Evolutionary conservation across 1,140 invertebrate species (phyloP), one percentile per base, ranked within the genome.

Genomic region (Delia radicum): DNA sequence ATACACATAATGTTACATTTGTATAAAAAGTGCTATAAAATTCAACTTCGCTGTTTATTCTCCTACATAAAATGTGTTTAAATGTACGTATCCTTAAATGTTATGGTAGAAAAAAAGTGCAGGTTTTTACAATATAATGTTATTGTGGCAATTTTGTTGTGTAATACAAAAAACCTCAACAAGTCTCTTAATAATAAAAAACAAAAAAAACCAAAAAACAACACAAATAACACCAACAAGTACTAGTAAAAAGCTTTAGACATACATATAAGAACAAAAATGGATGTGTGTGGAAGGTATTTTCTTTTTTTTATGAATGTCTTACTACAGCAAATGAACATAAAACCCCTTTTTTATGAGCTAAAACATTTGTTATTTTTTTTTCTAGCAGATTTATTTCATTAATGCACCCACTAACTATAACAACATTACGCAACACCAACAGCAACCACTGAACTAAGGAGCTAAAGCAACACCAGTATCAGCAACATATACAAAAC

Each of bases 81-180:
- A n/a, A 21, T 21, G 46, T 21, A 21, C 46, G 4, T 0, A 21
- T 24, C 2, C 21, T 8, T 18, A 6, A 21, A 21, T 18, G 18
- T 48, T 55, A 55, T 24, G 48, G 18, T 7, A 55, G 24, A 55
- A 55, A 6, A 55, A 55, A 7, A 24, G 18, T 55, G 21, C 21
- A 18, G 21, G 15, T n/a, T 33, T 33, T 13, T 24, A 69, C 18
- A 69, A 69, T 24, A 33, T 69, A 33, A 37, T 69, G 65, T 69
- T 69, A 69, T 69, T 69, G 29, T 69, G 65, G 65, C 65, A 69
- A 69, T 69, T 69, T 69, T 69, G 65, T 69, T 69, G 21, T 69
- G 29, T 69, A 28, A 21, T 69, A 33, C 29, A 69, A 55, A 55
- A 55, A 55, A 37, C 29, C 29, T 69, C 29, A 69, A 69, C 65